These are phyloP conservation scores for Bubo blakistoni DNA, from an alignment of 2,113 vertebrate species.

Conservation along the genomic window DNA sequence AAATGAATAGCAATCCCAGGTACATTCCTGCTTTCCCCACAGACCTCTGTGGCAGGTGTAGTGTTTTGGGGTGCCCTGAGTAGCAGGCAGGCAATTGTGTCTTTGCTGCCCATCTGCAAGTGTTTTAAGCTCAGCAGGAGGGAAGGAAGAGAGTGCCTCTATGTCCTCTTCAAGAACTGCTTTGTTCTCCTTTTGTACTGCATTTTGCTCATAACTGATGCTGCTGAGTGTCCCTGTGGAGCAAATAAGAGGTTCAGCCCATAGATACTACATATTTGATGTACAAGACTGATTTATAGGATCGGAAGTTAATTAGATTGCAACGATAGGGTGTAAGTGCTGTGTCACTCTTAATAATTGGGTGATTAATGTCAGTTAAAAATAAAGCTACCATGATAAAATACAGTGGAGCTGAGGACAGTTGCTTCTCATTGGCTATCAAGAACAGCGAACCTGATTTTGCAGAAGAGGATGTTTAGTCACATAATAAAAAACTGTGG, in stretches of 20 bases:
- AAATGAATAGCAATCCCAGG: not conserved
- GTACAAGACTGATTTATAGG: conserved; percentile 45
- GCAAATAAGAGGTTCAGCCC: conserved; percentile 16
- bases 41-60: not conserved
- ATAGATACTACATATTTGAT: not conserved
- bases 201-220: not conserved
- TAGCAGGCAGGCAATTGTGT: fast-evolving
- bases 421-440: not conserved
- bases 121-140: not conserved
- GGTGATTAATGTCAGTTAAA: conserved; percentile 47
- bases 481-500: not conserved
- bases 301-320: conserved; percentile 51
- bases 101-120: not conserved
- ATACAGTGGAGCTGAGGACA: not conserved
- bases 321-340: conserved; percentile 30
- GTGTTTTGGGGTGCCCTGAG: not conserved
- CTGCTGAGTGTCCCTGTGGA: not conserved
- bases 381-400: conserved; percentile 12
- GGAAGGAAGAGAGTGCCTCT: not conserved
- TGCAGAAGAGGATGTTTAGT: not conserved
- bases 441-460: not conserved
- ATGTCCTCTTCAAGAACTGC: not conserved
- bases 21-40: not conserved
- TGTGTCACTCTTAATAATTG: conserved; percentile 54
- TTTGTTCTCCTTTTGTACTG: not conserved